Evolutionary conservation across 2,797 vertebrate genomes (phyloP).

Genomic region (Muscicapa striata): DNA sequence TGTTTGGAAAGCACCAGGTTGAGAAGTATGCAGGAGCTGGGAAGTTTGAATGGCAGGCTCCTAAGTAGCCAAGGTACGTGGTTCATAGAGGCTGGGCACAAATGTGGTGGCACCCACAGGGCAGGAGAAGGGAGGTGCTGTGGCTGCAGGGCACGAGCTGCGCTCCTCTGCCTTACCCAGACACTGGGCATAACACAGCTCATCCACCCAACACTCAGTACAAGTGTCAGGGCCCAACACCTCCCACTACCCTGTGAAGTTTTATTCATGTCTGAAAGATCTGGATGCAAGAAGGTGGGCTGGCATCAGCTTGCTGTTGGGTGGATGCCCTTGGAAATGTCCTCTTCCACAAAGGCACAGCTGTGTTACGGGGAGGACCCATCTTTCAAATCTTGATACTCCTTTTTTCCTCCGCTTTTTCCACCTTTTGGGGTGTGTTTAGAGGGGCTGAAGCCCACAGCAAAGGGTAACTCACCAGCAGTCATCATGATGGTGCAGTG

Average conservation of each 20-base stretch:
- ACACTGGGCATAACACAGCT: neutral
- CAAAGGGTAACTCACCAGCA: slow-evolving; percentile 6
- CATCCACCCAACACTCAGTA: neutral
- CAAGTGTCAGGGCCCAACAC: neutral
- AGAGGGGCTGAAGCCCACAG: neutral
- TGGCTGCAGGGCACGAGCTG: neutral
- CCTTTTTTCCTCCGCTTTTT: neutral
- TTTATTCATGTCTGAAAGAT: neutral
- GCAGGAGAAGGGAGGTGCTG: neutral
- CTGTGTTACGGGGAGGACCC: neutral
- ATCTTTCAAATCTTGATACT: neutral
- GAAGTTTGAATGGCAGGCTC: neutral
- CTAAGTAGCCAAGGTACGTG: accelerated
- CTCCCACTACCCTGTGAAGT: neutral
- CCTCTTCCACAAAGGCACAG: neutral
- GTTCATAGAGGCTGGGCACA: neutral
- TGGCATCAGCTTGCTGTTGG: neutral
- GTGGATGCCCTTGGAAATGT: neutral
- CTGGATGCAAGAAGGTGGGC: neutral
- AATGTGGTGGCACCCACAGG: neutral
- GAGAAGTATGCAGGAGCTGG: neutral
- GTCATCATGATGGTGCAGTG: neutral
- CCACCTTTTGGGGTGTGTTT: neutral
- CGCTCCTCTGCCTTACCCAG: neutral
- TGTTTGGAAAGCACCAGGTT: neutral